Base-by-base conservation (phyloP, 2,888 invertebrate species). In the Euplagia quadripunctaria region DNA sequence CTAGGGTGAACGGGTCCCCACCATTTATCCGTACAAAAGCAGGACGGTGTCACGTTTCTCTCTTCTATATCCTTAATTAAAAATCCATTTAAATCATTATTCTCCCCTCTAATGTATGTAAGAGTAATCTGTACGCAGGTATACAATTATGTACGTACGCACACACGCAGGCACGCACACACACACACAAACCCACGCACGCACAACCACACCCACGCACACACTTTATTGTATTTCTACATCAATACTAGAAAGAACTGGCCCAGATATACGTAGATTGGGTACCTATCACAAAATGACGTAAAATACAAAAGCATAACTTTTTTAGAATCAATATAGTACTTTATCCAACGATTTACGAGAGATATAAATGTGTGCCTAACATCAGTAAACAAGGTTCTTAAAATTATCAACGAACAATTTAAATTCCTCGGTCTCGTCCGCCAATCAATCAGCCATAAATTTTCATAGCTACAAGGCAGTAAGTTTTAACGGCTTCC, bases 391-490 rank as follows among this genome's bases (percentile, higher is more conserved):
- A 61, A 51, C 31, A 51, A 66, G 41, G 17, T 66, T 66, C 49
- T 51, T 51, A 66, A 61, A 61, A 61, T 61, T 31, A 61, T 61
- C 51, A 51, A 66, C 2, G 41, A 66, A 66, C 17, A 51, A 51
- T 51, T 68, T 55, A 17, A 43, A 52, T 17, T 68, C 20, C 68
- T n/a, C 43, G 3, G 20, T 3, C 43, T 55, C 65, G 55, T 42
- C 17, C 42, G 17, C 16, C 64, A 43, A 65, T 64, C 55, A 64
- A 71, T 65, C 31, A 6, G 16, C 20, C 65, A 42, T 71, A 64
- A 43, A 70, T 58, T 65, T 55, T 55, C 65, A 43, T 55, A 55
- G 20, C 43, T 65, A 65, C 55, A 46, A 64, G 55, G 31, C 46
- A 46, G 7, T 71, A 71, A 65, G 52, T 52, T 70, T 31, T 65